phyloP scores from a whole-genome alignment of 2,888 invertebrate genomes.

The Phortica magna region DNA sequence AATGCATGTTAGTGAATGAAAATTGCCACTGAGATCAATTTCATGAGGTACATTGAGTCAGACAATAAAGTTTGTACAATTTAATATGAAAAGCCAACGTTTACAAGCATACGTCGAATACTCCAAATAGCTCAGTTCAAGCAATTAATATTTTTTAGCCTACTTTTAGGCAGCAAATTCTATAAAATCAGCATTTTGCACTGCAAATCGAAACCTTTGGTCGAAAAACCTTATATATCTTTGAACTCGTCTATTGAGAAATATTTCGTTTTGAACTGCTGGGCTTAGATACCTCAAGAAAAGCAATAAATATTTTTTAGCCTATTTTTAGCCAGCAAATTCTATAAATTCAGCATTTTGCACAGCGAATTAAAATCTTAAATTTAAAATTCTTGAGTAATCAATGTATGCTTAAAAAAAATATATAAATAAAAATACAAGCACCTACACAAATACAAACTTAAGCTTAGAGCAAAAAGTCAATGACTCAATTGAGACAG shows the following conservation, averaged over 20 bases:
- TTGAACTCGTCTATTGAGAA: too few species aligned
- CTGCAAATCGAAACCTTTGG: too few species aligned
- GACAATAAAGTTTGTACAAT: too few species aligned
- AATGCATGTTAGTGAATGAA: constrained; percentile 6
- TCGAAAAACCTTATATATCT: too few species aligned
- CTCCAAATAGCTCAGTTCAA: not conserved
- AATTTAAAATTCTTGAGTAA: not conserved
- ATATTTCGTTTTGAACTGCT: too few species aligned
- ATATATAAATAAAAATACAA: not conserved
- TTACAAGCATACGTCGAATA: not conserved
- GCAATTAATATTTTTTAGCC: not conserved
- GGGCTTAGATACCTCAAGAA: too few species aligned
- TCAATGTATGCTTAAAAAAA: too few species aligned
- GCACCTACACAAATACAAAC: not conserved
- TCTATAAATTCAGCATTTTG: not conserved
- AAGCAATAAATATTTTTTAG: not conserved
- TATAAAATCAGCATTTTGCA: not conserved
- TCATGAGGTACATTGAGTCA: not conserved
- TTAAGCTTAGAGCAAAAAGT: constrained; percentile 22
- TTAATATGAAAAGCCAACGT: too few species aligned
- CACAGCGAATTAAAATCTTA: not conserved
- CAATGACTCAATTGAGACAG: constrained; percentile 19
- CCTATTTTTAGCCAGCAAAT: not conserved
- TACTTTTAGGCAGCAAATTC: not conserved
- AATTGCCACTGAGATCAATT: not conserved